Evolutionary conservation across 2,113 vertebrate genomes (phyloP), one percentile per base, ranked within the genome.

Genomic region (Lathamus discolor): DNA sequence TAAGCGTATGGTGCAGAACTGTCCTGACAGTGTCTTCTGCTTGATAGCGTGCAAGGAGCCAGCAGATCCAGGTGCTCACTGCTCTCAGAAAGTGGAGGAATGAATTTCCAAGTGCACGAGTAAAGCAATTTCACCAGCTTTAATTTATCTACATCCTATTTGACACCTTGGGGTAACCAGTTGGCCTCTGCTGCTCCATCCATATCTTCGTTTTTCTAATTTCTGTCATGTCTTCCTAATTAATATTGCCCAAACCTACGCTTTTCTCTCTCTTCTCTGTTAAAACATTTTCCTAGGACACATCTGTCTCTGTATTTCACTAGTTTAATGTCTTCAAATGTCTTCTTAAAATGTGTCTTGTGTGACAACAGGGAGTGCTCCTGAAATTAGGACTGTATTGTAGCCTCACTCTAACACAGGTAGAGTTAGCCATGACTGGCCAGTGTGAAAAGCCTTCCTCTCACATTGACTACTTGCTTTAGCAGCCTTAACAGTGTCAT

Each of bases 141-240:
- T 81, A 91, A 95, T 96, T 92, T 90, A 89, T 83, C 87, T 85
- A 59, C 80, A 72, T 88, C 64, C 83, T 82, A 57, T 59, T 17
- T 92, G 83, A 96, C 85, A 88, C 39, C 43, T 83, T 81, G 31
- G 69, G 31, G 69, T 90, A 95, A 72, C 62, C 29, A 76, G 72
- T 78, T 86, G 83, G 70, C 80, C 85, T 92, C 82, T 44, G 73
- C 73, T 88, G 75, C 61, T 93, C 39, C 33, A 81, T 90, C 83
- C 43, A 28, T 4, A 2, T 84, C 73, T 79, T 72, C 7, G 0
- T 93, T 95, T 95, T 93, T 77, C 75, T 96, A 70, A 91, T 95
- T 93, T 94, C 90, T 96, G 72, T 83, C 76, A 86, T 48, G 27
- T 81, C 39, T 84, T 90, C 39, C 76, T 95, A 96, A 93, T 90